These are phyloP conservation scores for Acipenser ruthenus DNA, from an alignment of 2,797 vertebrate genomes.

Conservation along the genomic window DNA sequence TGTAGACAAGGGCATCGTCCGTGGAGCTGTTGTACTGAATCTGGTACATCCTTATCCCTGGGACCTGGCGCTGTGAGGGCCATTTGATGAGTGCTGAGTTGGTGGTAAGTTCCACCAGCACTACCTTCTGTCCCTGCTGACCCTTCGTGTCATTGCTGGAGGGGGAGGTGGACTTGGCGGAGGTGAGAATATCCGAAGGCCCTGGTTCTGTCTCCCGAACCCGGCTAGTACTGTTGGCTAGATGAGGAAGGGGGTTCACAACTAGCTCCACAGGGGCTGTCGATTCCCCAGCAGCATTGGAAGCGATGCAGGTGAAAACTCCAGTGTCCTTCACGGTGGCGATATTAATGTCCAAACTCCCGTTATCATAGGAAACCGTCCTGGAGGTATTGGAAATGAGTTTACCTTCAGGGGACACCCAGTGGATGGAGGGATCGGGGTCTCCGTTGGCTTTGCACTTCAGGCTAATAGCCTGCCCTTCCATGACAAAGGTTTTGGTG, in stretches of 20 bases:
- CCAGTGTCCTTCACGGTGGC: slow-evolving; percentile 63
- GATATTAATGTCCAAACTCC: slow-evolving; percentile 64
- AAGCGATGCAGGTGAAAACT: slow-evolving; percentile 69
- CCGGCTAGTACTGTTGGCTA: slow-evolving; percentile 68
- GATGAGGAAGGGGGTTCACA: slow-evolving; percentile 57
- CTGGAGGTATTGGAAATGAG: slow-evolving; percentile 58
- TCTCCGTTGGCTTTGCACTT: slow-evolving; percentile 70
- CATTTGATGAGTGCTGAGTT: slow-evolving; percentile 68
- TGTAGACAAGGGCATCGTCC: slow-evolving; percentile 71
- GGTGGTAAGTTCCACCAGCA: slow-evolving; percentile 58
- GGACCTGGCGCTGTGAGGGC: slow-evolving; percentile 54
- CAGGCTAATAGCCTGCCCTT: slow-evolving; percentile 62
- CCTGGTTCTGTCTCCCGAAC: slow-evolving; percentile 58
- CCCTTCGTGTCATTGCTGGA: slow-evolving; percentile 57
- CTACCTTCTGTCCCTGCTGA: slow-evolving; percentile 50
- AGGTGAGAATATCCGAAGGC: slow-evolving; percentile 59
- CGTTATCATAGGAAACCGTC: slow-evolving; percentile 57
- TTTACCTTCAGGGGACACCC: slow-evolving; percentile 66
- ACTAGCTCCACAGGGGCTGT: slow-evolving; percentile 63
- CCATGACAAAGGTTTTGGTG: slow-evolving; percentile 58
- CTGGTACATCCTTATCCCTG: slow-evolving; percentile 70
- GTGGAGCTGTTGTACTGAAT: slow-evolving; percentile 74
- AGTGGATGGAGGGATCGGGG: slow-evolving; percentile 67
- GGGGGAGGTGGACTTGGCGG: slow-evolving; percentile 36
- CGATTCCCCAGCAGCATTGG: slow-evolving; percentile 67